Percentiles rank a stretch among this genome's conserved stretches.
These are phyloP conservation scores for Microplitis deprimator DNA, from an alignment of 2,888 invertebrate species.

Conservation along the genomic window DNA sequence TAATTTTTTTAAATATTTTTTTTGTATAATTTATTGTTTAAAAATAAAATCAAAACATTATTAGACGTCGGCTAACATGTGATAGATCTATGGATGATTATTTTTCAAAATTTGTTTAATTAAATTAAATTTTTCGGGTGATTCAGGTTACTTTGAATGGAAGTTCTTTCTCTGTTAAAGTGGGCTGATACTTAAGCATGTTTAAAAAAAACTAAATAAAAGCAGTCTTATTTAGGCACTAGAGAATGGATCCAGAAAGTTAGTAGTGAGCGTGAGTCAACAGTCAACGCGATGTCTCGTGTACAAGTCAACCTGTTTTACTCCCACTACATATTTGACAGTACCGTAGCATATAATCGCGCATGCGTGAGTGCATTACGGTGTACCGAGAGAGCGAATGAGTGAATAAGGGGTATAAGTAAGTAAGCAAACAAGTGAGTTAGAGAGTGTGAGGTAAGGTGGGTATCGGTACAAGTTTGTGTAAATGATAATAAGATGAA, in stretches of 20 bases:
- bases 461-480: constrained; percentile 58
- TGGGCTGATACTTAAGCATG: too few species aligned
- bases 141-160: too few species aligned
- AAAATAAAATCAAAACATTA: too few species aligned
- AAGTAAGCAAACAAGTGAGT: constrained; percentile 15
- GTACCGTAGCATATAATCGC: constrained; percentile 51
- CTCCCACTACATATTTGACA: constrained; percentile 51
- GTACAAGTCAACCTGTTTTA: constrained; percentile 66
- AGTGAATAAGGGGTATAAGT: neutral
- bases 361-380: constrained; percentile 45
- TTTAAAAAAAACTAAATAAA: too few species aligned
- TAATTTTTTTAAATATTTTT: too few species aligned
- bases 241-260: constrained; percentile 10
- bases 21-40: too few species aligned
- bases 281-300: constrained; percentile 62
- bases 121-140: too few species aligned
- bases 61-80: too few species aligned
- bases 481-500: constrained; percentile 68
- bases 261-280: constrained; percentile 26
- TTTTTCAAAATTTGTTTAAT: too few species aligned
- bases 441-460: neutral
- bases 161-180: too few species aligned
- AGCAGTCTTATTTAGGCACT: neutral
- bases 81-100: too few species aligned
- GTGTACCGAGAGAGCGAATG: constrained; percentile 25